These are phyloP conservation scores for Drosophila kokeensis DNA, from an alignment of 2,888 invertebrate genomes.

Conservation along the genomic window DNA sequence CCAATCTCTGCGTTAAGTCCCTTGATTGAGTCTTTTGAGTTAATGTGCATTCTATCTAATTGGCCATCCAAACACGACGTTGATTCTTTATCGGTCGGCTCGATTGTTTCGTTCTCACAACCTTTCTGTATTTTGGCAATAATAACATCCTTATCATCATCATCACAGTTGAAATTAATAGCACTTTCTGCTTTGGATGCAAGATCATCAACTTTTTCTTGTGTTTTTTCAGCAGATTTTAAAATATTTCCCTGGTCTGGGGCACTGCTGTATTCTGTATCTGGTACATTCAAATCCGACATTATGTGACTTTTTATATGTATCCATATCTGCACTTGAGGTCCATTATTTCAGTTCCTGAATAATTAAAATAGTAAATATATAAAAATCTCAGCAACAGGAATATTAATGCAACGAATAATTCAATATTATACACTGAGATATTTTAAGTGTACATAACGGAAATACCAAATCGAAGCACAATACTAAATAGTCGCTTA, in stretches of 20 bases:
- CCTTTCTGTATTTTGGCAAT: conserved; percentile 45
- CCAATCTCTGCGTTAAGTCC: not conserved
- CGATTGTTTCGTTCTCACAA: conserved; percentile 50
- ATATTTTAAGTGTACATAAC: not conserved
- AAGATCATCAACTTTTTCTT: conserved; percentile 1
- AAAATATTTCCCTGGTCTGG: not conserved
- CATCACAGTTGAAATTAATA: conserved; percentile 24
- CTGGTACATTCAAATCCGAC: conserved; percentile 34
- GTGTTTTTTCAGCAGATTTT: conserved; percentile 14
- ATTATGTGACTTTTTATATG: conserved; percentile 25
- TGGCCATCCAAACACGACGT: conserved; percentile 23
- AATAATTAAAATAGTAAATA: not conserved
- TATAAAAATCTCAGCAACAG: not conserved
- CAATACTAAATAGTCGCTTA: not conserved
- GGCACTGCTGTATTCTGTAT: not conserved
- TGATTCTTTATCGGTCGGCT: conserved; percentile 15
- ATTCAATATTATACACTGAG: too few relatives aligned
- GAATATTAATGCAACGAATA: not conserved
- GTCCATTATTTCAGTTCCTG: conserved; percentile 4
- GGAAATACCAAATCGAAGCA: not conserved
- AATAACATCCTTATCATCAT: conserved; percentile 40
- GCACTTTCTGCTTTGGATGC: conserved; percentile 8
- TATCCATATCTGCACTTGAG: conserved; percentile 18
- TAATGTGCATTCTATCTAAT: conserved; percentile 50
- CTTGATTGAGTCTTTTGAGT: conserved; percentile 6